phyloP scores from a whole-genome alignment of 2,113 vertebrate genomes.

The Chunga burmeisteri region DNA sequence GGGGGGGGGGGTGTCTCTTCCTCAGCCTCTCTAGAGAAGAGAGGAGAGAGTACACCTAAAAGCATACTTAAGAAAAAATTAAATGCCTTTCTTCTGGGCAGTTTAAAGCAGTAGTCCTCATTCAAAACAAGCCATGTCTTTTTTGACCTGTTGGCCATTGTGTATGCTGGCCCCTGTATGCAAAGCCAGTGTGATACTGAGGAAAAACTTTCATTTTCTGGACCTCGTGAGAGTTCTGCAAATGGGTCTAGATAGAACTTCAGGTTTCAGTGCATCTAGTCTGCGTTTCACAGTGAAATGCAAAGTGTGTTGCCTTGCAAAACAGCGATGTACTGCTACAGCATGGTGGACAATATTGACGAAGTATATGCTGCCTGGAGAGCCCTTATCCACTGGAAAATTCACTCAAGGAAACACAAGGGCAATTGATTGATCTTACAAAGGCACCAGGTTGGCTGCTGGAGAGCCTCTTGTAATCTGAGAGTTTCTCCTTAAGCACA shows the following conservation, averaged over 20 bases:
- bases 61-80: neutral
- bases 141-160: neutral
- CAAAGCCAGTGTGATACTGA: neutral
- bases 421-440: neutral
- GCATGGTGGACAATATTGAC: neutral
- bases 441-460: neutral
- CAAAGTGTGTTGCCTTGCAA: neutral
- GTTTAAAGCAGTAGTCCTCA: neutral
- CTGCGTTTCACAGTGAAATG: accelerated
- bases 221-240: neutral
- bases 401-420: neutral
- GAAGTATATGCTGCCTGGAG: neutral
- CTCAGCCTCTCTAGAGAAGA: neutral
- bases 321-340: neutral
- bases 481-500: neutral
- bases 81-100: neutral
- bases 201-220: neutral
- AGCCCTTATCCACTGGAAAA: neutral
- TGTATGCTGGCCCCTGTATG: accelerated
- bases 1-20: neutral
- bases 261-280: neutral
- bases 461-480: neutral
- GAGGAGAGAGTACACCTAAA: neutral
- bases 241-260: neutral
- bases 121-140: neutral